These are phyloP conservation scores for Dascyllus trimaculatus DNA, from an alignment of 2,113 vertebrate species.

Conservation along the genomic window DNA sequence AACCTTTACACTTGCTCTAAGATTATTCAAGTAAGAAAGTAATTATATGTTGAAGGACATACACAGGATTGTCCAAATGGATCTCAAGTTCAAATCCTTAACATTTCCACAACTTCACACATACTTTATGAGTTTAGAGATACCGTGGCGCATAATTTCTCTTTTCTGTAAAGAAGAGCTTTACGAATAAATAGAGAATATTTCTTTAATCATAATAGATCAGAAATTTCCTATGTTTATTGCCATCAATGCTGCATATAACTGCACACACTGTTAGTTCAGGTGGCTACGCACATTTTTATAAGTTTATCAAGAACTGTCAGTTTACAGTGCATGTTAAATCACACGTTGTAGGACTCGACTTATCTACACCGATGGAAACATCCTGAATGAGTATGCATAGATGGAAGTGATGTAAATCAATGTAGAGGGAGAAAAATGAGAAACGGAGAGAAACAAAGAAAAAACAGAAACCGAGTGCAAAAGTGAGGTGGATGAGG, in stretches of 20 bases:
- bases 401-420: constrained; percentile 16
- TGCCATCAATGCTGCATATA: no score
- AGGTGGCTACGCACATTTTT: neutral
- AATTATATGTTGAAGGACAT: neutral
- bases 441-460: constrained; percentile 13
- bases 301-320: neutral
- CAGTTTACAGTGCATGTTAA: neutral
- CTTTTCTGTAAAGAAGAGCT: neutral
- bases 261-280: neutral
- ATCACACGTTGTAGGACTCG: no score
- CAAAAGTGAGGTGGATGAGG: constrained; percentile 57
- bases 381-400: constrained; percentile 12
- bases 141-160: neutral
- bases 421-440: constrained; percentile 5
- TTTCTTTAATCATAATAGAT: neutral
- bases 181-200: neutral
- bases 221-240: no score
- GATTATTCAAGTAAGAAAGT: constrained; percentile 2
- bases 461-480: constrained; percentile 31
- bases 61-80: neutral
- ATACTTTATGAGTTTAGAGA: constrained; percentile 6
- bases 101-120: constrained; percentile 8
- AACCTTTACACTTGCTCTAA: constrained; percentile 6
- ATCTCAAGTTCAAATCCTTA: neutral
- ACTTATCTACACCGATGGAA: constrained; percentile 7